These are phyloP conservation scores for Platerodrilus igneus DNA, from an alignment of 2,888 invertebrate genomes.

Conservation along the genomic window DNA sequence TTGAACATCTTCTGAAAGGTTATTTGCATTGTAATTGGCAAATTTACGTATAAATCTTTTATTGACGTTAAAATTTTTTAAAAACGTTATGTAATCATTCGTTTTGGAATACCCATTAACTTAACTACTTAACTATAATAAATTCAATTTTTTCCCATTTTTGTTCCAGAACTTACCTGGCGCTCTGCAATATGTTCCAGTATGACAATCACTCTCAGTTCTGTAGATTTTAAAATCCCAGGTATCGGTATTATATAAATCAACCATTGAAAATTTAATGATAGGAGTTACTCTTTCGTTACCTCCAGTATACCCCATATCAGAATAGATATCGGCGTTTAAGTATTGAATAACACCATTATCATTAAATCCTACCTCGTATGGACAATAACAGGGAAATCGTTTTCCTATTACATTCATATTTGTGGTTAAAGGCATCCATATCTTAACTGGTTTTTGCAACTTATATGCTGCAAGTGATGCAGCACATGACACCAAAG, in stretches of 20 bases:
- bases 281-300: slow-evolving; percentile 52
- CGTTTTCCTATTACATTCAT: slow-evolving; percentile 68
- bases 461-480: slow-evolving; percentile 64
- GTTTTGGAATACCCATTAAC: no score
- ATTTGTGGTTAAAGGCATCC: slow-evolving; percentile 65
- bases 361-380: slow-evolving; percentile 61
- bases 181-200: slow-evolving; percentile 61
- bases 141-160: no score
- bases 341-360: slow-evolving; percentile 65
- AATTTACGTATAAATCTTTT: no score
- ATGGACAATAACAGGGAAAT: slow-evolving; percentile 56
- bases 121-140: no score
- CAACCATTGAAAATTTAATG: slow-evolving; percentile 45
- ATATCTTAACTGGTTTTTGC: slow-evolving; percentile 64
- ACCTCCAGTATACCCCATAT: slow-evolving; percentile 52
- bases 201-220: slow-evolving; percentile 58
- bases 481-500: slow-evolving; percentile 58
- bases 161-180: slow-evolving; percentile 61
- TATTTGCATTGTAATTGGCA: no score
- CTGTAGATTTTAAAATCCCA: slow-evolving; percentile 49
- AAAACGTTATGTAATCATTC: no score
- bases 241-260: slow-evolving; percentile 58
- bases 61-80: no score
- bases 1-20: no score
- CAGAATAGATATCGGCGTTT: slow-evolving; percentile 52